These are phyloP conservation scores for Chrysina gloriosa DNA, from an alignment of 2,888 invertebrate species.

Conservation along the genomic window DNA sequence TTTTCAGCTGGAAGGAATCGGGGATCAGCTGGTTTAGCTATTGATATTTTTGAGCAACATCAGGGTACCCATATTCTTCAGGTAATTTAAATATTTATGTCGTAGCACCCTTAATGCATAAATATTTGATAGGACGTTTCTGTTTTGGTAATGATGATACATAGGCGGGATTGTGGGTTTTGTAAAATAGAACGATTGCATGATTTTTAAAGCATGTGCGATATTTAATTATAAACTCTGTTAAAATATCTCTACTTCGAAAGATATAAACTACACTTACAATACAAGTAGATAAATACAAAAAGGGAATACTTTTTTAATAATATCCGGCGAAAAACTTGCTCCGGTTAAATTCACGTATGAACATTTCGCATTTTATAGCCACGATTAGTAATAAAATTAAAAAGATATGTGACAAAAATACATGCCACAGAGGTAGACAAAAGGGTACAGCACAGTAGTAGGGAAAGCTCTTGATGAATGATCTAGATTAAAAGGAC, in stretches of 20 bases:
- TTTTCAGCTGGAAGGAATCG: constrained; percentile 81
- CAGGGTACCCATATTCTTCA: constrained; percentile 98
- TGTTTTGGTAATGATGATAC: neutral
- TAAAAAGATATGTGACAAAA: constrained; percentile 22
- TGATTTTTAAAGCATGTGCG: no score
- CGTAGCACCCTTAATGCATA: constrained; percentile 9
- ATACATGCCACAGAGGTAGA: constrained; percentile 20
- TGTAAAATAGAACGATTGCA: no score
- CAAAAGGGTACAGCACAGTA: constrained; percentile 5
- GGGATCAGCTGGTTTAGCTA: constrained; percentile 76
- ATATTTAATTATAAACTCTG: no score
- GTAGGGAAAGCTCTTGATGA: constrained; percentile 21
- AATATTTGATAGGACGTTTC: constrained; percentile 13
- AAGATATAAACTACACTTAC: no score
- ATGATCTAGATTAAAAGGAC: constrained; percentile 18
- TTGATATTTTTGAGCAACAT: constrained; percentile 94
- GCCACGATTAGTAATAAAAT: constrained; percentile 25
- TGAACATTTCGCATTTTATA: constrained; percentile 22
- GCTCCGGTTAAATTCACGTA: no score
- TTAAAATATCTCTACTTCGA: no score
- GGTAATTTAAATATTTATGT: constrained; percentile 68
- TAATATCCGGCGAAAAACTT: no score
- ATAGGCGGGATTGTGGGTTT: no score
- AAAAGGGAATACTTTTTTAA: no score
- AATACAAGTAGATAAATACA: no score